Evolutionary conservation across 2,797 vertebrate species (phyloP), one percentile per base, ranked within the genome.

Genomic region (Monodelphis domestica): DNA sequence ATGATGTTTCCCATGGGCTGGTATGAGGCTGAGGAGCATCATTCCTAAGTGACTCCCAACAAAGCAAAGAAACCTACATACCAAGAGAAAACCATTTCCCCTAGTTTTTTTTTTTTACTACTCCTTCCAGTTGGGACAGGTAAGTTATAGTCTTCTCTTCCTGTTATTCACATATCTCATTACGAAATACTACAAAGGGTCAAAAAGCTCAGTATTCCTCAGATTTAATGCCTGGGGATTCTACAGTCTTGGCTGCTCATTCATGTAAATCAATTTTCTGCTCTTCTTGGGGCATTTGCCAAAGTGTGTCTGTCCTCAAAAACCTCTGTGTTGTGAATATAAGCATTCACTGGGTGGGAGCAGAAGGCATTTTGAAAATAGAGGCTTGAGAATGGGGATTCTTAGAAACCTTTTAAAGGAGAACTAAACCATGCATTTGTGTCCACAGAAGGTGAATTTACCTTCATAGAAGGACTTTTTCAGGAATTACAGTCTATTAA

Each of bases 21-120:
- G 90, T 1, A 2, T 90, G 91, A 93, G 93, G 45, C 94, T 89
- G 92, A 89, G 95, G 87, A 95, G 92, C 95, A 97, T 96, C 96
- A 96, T 96, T 97, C 94, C 96, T 95, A 95, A 91, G 91, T 54
- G 88, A 91, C 95, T 97, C 94, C 92, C 89, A 89, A 78, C 90
- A 10, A 59, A 53, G 78, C 89, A 93, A 63, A 91, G 92, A 93
- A 92, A 89, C 94, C 6, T 0, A 30, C 14, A 91, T 93, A 53
- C 84, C 53, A 52, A 59, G 1, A 33, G 88, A 89, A 93, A 95
- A 89, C 87, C 90, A 59, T 17, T 91, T 24, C 59, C 5, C 52
- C 87, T 91, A 0, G 0, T 52, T 92, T 70, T 11, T 59, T 84
- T 92, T 54, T 78, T 78, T 78, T 38, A 7, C 38, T 78, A 53